Conservation (phyloP, 2,888 invertebrate species). For the Napeogenes sylphis region DNA sequence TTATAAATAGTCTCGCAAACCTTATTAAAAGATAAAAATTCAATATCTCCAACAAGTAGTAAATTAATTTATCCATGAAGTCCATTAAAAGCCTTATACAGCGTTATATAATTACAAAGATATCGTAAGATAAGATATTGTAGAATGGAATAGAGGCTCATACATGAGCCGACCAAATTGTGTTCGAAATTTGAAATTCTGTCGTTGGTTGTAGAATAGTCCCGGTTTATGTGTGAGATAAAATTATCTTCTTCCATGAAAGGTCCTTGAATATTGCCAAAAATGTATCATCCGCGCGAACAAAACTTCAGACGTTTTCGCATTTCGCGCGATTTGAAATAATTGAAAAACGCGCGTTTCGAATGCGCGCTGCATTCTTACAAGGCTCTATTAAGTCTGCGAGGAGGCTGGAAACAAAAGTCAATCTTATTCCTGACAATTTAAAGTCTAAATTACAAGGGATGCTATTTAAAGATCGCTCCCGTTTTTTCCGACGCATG, state of each 20-base stretch:
- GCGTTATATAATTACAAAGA: no score
- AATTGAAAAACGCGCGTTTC: constrained; percentile 57
- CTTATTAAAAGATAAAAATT: no score
- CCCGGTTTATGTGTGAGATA: no score
- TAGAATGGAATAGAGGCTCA: no score
- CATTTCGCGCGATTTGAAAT: constrained; percentile 53
- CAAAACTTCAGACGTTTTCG: constrained; percentile 31
- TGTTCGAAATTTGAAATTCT: no score
- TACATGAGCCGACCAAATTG: no score
- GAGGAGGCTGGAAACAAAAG: constrained; percentile 15
- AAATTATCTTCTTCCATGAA: not conserved
- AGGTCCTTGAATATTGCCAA: constrained; percentile 27
- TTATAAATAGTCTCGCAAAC: not conserved
- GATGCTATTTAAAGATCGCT: constrained; percentile 29
- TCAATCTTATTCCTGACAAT: constrained; percentile 19
- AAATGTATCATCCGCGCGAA: constrained; percentile 33
- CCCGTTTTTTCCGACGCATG: constrained; percentile 51
- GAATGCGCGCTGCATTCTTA: constrained; percentile 53
- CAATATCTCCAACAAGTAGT: no score
- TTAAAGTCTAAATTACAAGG: constrained; percentile 17
- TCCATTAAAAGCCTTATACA: no score
- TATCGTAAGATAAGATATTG: no score
- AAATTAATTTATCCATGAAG: no score
- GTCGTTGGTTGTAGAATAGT: no score
- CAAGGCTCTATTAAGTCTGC: constrained; percentile 53